Conservation (phyloP, 2,113 vertebrate species). For the Eolophus roseicapilla region DNA sequence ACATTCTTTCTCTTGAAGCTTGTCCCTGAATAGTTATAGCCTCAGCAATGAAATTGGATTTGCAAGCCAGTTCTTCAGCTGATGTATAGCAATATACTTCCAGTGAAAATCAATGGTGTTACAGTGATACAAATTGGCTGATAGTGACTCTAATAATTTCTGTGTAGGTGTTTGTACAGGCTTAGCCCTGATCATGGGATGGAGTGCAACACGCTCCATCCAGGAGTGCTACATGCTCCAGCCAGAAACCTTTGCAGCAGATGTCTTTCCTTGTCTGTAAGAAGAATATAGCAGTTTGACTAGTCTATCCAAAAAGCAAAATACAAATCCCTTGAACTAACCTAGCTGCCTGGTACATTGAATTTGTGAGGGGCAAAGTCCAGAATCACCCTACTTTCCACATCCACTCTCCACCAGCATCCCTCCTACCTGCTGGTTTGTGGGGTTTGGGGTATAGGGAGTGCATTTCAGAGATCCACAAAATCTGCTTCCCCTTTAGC, state of each 20-base stretch:
- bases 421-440: not conserved
- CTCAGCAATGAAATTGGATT: not conserved
- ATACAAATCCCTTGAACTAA: not conserved
- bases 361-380: not conserved
- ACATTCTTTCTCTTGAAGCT: not conserved
- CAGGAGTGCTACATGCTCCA: accelerated
- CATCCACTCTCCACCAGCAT: not conserved
- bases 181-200: not conserved
- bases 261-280: not conserved
- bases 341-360: not conserved
- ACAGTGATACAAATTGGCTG: not conserved
- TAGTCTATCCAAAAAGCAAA: not conserved
- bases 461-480: not conserved
- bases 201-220: accelerated
- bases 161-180: not conserved
- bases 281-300: not conserved
- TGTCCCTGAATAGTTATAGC: not conserved
- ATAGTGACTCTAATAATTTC: not conserved
- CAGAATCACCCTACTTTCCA: not conserved
- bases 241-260: not conserved
- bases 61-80: not conserved
- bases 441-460: not conserved
- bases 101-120: not conserved
- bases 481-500: not conserved
- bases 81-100: not conserved